Conservation (phyloP, 2,888 invertebrate genomes). For the Eristalinus sepulchralis region DNA sequence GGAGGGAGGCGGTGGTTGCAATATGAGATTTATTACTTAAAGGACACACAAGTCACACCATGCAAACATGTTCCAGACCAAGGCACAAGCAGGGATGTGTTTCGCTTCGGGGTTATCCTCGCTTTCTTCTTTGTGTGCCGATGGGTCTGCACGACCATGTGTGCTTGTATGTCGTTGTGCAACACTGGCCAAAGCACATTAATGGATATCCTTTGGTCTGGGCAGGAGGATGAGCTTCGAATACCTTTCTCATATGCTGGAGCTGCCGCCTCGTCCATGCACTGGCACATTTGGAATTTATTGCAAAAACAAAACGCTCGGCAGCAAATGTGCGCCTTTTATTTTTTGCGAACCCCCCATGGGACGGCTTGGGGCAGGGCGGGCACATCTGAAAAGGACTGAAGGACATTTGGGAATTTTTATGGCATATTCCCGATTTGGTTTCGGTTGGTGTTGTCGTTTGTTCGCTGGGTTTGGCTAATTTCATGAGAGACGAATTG, state of each 20-base stretch:
- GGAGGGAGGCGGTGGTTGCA: slow-evolving; percentile 27
- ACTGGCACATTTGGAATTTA: slow-evolving; percentile 4
- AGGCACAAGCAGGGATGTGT: slow-evolving; percentile 8
- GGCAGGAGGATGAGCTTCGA: not conserved
- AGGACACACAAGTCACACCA: slow-evolving; percentile 52
- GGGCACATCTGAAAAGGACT: not conserved
- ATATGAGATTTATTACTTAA: slow-evolving; percentile 63
- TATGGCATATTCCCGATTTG: slow-evolving; percentile 13
- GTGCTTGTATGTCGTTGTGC: not conserved
- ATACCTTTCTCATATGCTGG: slow-evolving; percentile 5
- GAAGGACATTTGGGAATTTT: slow-evolving; percentile 22
- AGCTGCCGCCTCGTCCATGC: not conserved
- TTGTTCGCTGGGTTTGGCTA: slow-evolving; percentile 8
- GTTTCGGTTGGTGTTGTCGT: not conserved
- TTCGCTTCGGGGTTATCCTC: not conserved
- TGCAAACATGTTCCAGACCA: slow-evolving; percentile 38
- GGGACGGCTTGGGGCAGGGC: not conserved
- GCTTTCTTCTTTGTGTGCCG: not conserved
- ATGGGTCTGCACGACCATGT: slow-evolving; percentile 17
- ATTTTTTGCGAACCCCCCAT: too few relatives aligned
- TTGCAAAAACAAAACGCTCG: slow-evolving; percentile 1
- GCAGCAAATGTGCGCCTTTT: slow-evolving; percentile 2
- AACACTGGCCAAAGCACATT: not conserved
- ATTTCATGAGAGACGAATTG: slow-evolving; percentile 44
- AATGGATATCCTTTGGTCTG: not conserved